A percentile compares a stretch with the other conserved stretches of the same genome.
These are phyloP conservation scores for Chrysomallon squamiferum DNA, from an alignment of 1,140 invertebrate genomes.

Conservation along the genomic window DNA sequence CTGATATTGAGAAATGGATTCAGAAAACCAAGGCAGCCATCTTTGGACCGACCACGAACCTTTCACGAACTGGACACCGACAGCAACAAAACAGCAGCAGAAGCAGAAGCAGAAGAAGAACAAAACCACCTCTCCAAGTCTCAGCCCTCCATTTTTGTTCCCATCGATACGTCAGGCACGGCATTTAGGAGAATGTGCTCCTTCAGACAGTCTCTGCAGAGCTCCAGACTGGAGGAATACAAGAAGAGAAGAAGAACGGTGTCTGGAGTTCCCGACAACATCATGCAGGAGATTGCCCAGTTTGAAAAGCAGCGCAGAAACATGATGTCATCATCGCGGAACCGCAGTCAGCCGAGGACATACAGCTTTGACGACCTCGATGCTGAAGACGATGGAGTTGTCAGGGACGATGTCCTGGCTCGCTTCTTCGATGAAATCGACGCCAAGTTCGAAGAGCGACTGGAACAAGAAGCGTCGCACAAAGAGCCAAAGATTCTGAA, in stretches of 20 bases:
- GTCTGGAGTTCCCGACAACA: slow-evolving; percentile 47
- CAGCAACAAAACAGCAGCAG: slow-evolving; percentile 2
- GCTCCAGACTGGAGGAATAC: slow-evolving; percentile 20
- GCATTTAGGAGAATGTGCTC: slow-evolving; percentile 53
- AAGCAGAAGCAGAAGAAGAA: slow-evolving; percentile 19
- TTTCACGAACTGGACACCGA: slow-evolving; percentile 4
- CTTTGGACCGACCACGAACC: background rate
- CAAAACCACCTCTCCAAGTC: slow-evolving; percentile 29
- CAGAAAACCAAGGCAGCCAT: no score
- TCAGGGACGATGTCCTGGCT: slow-evolving; percentile 42
- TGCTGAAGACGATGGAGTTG: slow-evolving; percentile 22
- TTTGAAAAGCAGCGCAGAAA: slow-evolving; percentile 45
- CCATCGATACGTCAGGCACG: slow-evolving; percentile 52
- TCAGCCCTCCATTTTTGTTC: slow-evolving; percentile 43
- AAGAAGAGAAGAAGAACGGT: slow-evolving; percentile 45
- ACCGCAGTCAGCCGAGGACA: slow-evolving; percentile 24
- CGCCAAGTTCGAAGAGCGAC: slow-evolving; percentile 48
- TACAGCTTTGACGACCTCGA: slow-evolving; percentile 56
- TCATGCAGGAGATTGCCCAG: slow-evolving; percentile 50
- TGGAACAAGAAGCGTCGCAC: slow-evolving; percentile 37
- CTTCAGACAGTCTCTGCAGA: slow-evolving; percentile 39
- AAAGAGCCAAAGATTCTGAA: slow-evolving; percentile 47
- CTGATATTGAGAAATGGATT: no score
- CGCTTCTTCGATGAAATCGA: slow-evolving; percentile 55
- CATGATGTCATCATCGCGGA: background rate